Evolutionary conservation across 2,113 vertebrate genomes (phyloP), one percentile per base, ranked within the genome.

Genomic region (Sardina pilchardus): DNA sequence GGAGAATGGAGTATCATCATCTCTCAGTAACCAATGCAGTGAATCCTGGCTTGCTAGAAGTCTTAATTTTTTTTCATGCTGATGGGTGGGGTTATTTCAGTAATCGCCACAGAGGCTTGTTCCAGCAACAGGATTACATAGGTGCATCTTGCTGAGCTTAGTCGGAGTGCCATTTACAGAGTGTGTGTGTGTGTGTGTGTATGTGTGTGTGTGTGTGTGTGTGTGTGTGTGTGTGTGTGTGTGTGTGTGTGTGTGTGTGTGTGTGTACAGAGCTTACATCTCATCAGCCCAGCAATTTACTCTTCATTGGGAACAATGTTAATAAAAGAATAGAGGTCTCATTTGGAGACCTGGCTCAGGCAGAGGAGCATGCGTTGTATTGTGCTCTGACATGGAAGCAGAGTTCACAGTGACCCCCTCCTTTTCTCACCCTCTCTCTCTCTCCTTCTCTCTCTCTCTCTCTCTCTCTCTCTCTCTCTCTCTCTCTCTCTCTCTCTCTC

Each of bases 381-480:
- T 30, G 26, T 30, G 10, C n/a, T 3, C 26, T 26, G 26, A n/a
- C 9, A 30, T 12, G 10, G 63, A 6, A 71, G 26, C n/a, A 71
- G n/a, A 26, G 39, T 7, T 26, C 59, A 5, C 3, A 2, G 6
- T 67, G 21, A 24, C 59, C 24, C 24, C 24, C 59, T 67, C 24
- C 0, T 24, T 67, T 24, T 67, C 59, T 67, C 24, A 26, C 59
- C 26, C 21, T 67, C 59, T n/a, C 6, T 67, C 47, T 34, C 12
- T 44, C 2, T n/a, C 21, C n/a, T 16, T 84, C 39, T 67, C 83
- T 67, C 21, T 84, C 45, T 67, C 3, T n/a, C 39, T 43, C 56
- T 63, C 53, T 84, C 36, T 67, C 50, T 59, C 53, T 83, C 39
- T 21, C 34, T 63, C 82, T 83, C 36, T 83, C 82, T 83, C 53